Evolutionary conservation across 2,113 vertebrate genomes (phyloP).

Genomic region (Oncorhynchus keta): DNA sequence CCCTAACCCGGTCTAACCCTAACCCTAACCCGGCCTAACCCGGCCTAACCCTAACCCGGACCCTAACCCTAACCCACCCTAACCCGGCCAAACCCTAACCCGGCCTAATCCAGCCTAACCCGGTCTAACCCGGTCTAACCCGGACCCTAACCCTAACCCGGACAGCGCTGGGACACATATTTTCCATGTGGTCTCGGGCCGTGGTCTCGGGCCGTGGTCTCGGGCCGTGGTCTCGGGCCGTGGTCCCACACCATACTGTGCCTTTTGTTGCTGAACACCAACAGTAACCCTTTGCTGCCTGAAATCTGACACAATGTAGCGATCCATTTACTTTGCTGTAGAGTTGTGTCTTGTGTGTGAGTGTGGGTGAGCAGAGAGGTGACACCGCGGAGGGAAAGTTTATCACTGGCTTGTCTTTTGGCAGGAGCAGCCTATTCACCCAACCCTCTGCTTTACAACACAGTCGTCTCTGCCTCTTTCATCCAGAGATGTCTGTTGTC

Average conservation of each 20-base stretch:
- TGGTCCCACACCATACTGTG: conserved; percentile 73
- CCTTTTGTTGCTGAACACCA: conserved; percentile 77
- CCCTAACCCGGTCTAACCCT: too few species aligned
- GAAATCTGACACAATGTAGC: conserved; percentile 78
- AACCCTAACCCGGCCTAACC: too few species aligned
- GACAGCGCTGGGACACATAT: conserved; percentile 42
- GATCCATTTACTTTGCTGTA: conserved; percentile 85
- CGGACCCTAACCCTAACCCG: too few species aligned
- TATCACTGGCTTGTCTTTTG: conserved; percentile 84
- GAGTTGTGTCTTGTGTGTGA: conserved; percentile 67
- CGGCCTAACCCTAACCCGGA: too few species aligned
- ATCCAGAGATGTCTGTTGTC: conserved; percentile 72
- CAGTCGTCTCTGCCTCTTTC: conserved; percentile 34
- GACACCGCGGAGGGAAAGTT: conserved; percentile 84
- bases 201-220: too few species aligned
- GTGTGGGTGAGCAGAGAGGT: conserved; percentile 61
- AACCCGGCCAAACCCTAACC: too few species aligned
- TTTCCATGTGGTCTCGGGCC: conserved; percentile 79
- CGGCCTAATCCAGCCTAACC: too few species aligned
- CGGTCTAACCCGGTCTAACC: too few species aligned
- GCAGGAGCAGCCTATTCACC: conserved; percentile 78
- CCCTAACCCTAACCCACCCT: too few species aligned
- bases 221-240: too few species aligned
- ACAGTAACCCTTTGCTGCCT: conserved; percentile 75
- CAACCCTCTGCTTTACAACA: conserved; percentile 65